Percentiles rank a stretch among this genome's conserved stretches.
Conservation (phyloP, 2,888 invertebrate species). For the Volucella inanis region DNA sequence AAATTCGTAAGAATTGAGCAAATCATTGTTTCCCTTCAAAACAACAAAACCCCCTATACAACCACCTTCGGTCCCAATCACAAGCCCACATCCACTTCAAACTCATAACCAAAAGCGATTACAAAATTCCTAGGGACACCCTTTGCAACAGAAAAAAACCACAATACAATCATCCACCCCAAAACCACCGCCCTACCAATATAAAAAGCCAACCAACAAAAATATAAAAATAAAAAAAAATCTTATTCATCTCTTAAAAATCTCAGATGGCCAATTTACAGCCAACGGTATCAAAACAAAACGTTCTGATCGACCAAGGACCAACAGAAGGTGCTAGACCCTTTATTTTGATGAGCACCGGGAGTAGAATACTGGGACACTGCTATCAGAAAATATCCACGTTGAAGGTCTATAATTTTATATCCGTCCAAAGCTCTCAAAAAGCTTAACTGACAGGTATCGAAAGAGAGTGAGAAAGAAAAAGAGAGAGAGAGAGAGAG, state of each 20-base stretch:
- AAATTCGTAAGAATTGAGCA: constrained; percentile 30
- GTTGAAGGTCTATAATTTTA: neutral
- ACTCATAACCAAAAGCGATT: constrained; percentile 64
- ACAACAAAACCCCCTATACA: constrained; percentile 5
- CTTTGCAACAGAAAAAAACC: constrained; percentile 10
- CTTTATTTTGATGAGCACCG: constrained; percentile 11
- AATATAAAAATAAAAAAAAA: constrained; percentile 30
- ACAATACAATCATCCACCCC: constrained; percentile 8
- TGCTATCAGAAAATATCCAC: constrained; percentile 14
- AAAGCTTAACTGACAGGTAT: constrained; percentile 10
- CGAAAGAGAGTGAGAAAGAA: neutral
- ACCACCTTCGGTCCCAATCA: neutral
- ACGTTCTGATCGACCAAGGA: constrained; percentile 43
- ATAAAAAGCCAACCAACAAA: constrained; percentile 5
- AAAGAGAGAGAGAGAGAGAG: constrained; percentile 8
- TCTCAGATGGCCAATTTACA: constrained; percentile 72
- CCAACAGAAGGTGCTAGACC: neutral
- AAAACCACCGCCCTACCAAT: constrained; percentile 18
- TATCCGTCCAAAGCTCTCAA: constrained; percentile 19
- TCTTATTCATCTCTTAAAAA: constrained; percentile 31
- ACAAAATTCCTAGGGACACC: constrained; percentile 60
- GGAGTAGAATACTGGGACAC: constrained; percentile 33
- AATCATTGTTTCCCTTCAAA: constrained; percentile 51
- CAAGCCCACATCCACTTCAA: neutral
- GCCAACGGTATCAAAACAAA: constrained; percentile 64